phyloP scores from a whole-genome alignment of 2,888 invertebrate species.

The Megaustenia siamemsis region DNA sequence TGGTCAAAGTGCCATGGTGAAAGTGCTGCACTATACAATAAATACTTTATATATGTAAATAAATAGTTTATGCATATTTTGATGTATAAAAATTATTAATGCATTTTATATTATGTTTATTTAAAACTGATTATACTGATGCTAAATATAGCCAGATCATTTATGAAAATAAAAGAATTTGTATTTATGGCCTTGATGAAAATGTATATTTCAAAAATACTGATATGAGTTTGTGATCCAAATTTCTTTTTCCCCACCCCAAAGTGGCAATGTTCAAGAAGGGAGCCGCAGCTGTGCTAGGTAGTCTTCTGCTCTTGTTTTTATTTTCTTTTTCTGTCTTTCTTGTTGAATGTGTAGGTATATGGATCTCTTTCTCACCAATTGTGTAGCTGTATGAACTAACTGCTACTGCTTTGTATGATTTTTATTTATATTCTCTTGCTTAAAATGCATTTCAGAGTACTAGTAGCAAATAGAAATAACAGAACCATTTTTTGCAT shows the following conservation, averaged over 20 bases:
- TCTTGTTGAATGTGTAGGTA: background rate
- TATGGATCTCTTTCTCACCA: background rate
- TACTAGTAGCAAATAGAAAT: no score
- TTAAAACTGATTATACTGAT: constrained; percentile 6
- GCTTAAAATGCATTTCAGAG: no score
- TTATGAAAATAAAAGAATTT: no score
- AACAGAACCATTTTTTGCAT: no score
- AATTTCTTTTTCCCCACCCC: constrained; percentile 6
- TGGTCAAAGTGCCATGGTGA: no score
- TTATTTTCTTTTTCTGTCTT: background rate
- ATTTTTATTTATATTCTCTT: background rate
- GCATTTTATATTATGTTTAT: no score
- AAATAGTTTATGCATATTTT: no score
- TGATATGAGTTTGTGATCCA: background rate
- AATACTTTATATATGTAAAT: no score
- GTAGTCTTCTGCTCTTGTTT: constrained; percentile 61
- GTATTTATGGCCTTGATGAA: no score
- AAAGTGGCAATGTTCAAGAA: constrained; percentile 99
- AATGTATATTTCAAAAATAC: no score
- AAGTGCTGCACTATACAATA: no score
- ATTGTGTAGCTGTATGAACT: background rate
- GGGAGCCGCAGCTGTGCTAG: constrained; percentile 95
- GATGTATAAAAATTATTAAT: no score
- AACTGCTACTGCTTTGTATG: background rate
- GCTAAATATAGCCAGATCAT: background rate